Conservation (phyloP, 1,140 invertebrate species). For the Brachionus asplanchnoidis region DNA sequence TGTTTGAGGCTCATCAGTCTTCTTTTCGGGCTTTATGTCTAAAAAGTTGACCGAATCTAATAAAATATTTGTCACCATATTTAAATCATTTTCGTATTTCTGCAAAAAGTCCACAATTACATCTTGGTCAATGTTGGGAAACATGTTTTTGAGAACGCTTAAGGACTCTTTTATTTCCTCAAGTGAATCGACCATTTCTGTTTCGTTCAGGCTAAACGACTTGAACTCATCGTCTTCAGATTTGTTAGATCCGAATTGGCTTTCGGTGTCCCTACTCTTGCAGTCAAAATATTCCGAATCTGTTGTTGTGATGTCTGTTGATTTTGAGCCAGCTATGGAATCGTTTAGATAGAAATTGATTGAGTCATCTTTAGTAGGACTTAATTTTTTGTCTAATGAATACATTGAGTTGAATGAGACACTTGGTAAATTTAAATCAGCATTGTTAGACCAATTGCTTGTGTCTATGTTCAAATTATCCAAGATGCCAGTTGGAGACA, state of each 20-base stretch:
- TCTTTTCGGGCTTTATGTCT: background rate
- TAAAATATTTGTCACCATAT: conserved; percentile 27
- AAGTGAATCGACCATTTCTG: background rate
- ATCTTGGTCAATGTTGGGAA: conserved; percentile 20
- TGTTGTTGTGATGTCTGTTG: conserved; percentile 17
- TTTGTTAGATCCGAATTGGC: background rate
- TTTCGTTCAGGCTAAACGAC: background rate
- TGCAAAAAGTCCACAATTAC: conserved; percentile 28
- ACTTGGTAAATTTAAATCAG: background rate
- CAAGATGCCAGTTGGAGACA: background rate
- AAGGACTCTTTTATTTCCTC: background rate
- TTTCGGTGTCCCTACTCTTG: background rate
- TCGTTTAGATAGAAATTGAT: background rate
- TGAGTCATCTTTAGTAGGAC: background rate
- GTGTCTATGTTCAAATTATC: background rate
- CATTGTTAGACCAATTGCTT: conserved; percentile 8
- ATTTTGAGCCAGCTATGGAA: background rate
- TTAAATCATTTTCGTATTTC: conserved; percentile 28
- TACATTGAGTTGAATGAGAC: background rate
- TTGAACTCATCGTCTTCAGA: conserved; percentile 13
- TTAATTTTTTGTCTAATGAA: background rate
- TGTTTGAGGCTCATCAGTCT: background rate
- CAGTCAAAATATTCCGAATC: conserved; percentile 34
- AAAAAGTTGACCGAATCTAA: conserved; percentile 23
- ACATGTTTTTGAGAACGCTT: background rate